A percentile compares a stretch with the other conserved stretches of the same genome.
Evolutionary conservation across 1,140 invertebrate genomes (phyloP).

Genomic region (Saccostrea cuccullata): DNA sequence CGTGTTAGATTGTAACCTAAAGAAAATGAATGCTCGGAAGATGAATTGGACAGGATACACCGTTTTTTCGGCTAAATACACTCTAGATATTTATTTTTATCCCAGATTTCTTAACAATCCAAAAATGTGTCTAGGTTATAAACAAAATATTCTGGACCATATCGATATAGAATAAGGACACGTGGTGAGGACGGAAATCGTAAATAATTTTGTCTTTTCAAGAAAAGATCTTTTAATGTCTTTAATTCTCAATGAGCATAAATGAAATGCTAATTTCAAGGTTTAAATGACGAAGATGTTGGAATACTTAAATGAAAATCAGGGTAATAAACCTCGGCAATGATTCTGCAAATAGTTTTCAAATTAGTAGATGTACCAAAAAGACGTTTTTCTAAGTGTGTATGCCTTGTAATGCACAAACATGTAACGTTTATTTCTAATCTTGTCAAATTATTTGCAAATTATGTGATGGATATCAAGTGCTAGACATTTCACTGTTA

Average conservation of each 20-base stretch:
- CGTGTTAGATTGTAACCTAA: background rate
- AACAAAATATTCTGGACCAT: conserved; percentile 6
- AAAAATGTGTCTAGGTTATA: conserved; percentile 9
- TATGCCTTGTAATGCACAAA: too few species aligned
- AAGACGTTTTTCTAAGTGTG: background rate
- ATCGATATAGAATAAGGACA: conserved; percentile 10
- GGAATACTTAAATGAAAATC: background rate
- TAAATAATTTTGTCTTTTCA: background rate
- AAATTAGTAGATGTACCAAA: background rate
- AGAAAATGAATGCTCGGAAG: background rate
- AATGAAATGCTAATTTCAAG: background rate
- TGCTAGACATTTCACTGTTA: background rate
- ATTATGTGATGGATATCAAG: background rate
- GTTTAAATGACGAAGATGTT: conserved; percentile 15
- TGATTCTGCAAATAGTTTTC: background rate
- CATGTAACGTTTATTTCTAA: too few species aligned
- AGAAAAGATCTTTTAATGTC: conserved; percentile 6
- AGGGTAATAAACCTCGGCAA: background rate
- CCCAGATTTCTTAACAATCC: conserved; percentile 27
- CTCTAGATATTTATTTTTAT: conserved; percentile 33
- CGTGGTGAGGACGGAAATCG: conserved; percentile 7
- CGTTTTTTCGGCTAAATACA: conserved; percentile 13
- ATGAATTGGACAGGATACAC: conserved; percentile 26
- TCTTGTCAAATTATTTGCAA: too few species aligned
- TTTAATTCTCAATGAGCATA: conserved; percentile 2